Percentiles rank a stretch among this genome's conserved stretches.
Evolutionary conservation across 2,797 vertebrate species (phyloP).

Genomic region (Enteromius anoplus): DNA sequence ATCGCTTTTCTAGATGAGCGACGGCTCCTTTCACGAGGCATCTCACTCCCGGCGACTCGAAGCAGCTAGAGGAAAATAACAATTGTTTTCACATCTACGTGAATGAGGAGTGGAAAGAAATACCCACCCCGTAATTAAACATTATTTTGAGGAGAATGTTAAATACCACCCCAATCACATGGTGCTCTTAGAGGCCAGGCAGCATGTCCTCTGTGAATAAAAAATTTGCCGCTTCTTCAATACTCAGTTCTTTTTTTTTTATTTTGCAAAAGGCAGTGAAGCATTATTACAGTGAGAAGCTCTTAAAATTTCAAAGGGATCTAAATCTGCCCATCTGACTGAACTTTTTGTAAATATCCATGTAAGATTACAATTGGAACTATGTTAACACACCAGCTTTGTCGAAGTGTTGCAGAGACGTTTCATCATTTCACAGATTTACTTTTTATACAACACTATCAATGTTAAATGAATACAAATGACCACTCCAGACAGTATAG

Average conservation of each 20-base stretch:
- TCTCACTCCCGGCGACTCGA: slow-evolving; percentile 9
- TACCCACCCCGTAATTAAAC: slow-evolving; percentile 63
- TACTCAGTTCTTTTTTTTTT: background rate
- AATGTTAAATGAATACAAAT: slow-evolving; percentile 47
- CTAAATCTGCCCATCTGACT: background rate
- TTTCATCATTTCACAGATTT: slow-evolving; percentile 17
- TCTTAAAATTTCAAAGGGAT: background rate
- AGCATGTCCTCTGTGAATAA: background rate
- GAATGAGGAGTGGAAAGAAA: slow-evolving; percentile 56
- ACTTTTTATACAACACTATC: slow-evolving; percentile 23
- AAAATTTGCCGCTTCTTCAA: background rate
- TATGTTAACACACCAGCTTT: slow-evolving; percentile 1
- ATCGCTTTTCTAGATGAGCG: slow-evolving; percentile 7
- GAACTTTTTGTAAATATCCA: slow-evolving; percentile 33
- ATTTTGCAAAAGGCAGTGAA: background rate
- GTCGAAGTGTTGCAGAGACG: background rate
- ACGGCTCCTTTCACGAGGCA: slow-evolving; percentile 33
- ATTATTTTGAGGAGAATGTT: slow-evolving; percentile 58
- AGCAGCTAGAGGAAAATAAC: slow-evolving; percentile 26
- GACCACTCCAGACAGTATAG: slow-evolving; percentile 23
- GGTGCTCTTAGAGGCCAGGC: slow-evolving; percentile 48
- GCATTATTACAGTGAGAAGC: background rate
- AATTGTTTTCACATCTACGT: slow-evolving; percentile 55
- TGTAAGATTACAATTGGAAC: background rate
- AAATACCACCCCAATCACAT: slow-evolving; percentile 56